Base-by-base conservation (phyloP, 2,113 vertebrate species). In the Dasypus novemcinctus region DNA sequence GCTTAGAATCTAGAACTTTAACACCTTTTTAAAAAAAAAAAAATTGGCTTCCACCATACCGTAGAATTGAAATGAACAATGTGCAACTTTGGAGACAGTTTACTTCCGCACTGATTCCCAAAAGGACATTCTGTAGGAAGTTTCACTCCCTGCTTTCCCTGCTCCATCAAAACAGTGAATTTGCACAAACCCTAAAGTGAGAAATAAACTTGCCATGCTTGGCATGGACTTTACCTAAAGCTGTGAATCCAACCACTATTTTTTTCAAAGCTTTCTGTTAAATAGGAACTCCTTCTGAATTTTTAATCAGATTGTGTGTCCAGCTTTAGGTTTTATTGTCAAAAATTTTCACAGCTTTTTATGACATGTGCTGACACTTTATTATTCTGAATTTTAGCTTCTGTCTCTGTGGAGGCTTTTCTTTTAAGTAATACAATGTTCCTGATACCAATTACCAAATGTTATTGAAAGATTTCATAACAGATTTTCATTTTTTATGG, bases 401-500 rank as follows among this genome's bases (percentile, higher is more conserved):
- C 80, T 75, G 72, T 64, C 9, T 25, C 74, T 76, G 0, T 64
- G 43, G 20, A 86, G n/a, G 14, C 18, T 86, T 87, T 91, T 36
- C 57, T 91, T 75, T 89, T 87, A 76, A 75, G 84, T 83, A 68
- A 54, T 71, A 43, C 9, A 61, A 13, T 71, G 21, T 41, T 69
- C 64, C 57, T 49, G 69, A 57, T 25, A 57, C 71, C 59, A 86
- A 63, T 64, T 36, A 68, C 49, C 74, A 54, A 63, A 61, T 75
- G 36, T 75, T 59, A 75, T 29, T 69, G 57, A 79, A 90, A 96
- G 43, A 41, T 49, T 66, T 91, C 36, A 15, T 71, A 75, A 86
- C 36, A 49, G 43, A 61, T 76, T 90, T 87, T 80, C 79, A 87
- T 52, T 93, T 61, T 93, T 88, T 87, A 82, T 49, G 41, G 33